These are phyloP conservation scores for Poeciliopsis retropinna DNA, from an alignment of 2,113 vertebrate species.

Conservation along the genomic window DNA sequence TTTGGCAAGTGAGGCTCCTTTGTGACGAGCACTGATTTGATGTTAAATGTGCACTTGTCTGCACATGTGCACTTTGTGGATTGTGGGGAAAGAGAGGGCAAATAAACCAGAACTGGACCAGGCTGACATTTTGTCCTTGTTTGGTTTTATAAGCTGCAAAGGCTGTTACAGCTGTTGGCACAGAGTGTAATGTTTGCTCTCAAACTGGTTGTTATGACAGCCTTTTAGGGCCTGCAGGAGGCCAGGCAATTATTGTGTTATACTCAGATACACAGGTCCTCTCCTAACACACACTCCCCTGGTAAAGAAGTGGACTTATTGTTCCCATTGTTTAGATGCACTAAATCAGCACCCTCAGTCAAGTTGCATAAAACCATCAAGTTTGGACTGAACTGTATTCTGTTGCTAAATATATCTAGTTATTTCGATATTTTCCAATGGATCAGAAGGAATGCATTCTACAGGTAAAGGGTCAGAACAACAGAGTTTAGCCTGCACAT, in stretches of 20 bases:
- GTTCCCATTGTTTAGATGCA: neutral
- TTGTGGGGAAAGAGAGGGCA: neutral
- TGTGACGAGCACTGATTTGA: neutral
- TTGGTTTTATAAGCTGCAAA: constrained; percentile 25
- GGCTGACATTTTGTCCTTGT: constrained; percentile 28
- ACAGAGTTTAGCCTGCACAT: neutral
- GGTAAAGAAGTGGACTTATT: constrained; percentile 13
- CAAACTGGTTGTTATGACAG: constrained; percentile 33
- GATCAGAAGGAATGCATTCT: neutral
- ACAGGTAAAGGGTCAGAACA: neutral
- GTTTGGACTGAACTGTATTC: neutral
- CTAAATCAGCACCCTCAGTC: constrained; percentile 5
- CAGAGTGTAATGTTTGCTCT: constrained; percentile 17
- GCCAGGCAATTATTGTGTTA: constrained; percentile 31
- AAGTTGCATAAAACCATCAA: neutral
- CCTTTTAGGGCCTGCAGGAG: constrained; percentile 38
- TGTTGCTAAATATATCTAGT: neutral
- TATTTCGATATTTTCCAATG: neutral
- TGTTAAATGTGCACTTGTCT: neutral
- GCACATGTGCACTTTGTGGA: neutral
- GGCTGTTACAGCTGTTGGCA: constrained; percentile 26
- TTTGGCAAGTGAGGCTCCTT: neutral
- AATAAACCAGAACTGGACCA: constrained; percentile 27
- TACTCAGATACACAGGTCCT: constrained; percentile 23
- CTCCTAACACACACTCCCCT: neutral